Evolutionary conservation across 2,888 invertebrate species (phyloP).

Genomic region (Drosophila meridiana): DNA sequence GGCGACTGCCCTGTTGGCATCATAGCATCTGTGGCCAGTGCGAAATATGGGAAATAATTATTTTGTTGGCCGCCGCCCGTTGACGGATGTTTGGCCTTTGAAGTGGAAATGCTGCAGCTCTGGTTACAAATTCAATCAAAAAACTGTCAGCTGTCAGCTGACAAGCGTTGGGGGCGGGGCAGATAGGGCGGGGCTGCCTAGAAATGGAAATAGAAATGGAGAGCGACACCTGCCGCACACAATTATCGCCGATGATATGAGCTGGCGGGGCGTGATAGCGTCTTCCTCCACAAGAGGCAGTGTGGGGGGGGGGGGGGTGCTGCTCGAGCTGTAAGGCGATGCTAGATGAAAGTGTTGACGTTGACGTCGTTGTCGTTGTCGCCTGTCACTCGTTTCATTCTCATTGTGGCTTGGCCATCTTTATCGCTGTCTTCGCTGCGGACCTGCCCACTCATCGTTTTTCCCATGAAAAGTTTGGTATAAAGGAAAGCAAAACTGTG

Average conservation of each 20-base stretch:
- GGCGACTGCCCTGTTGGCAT: not conserved
- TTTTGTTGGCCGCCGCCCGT: not conserved
- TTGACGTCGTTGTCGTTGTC: not conserved
- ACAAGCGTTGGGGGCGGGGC: conserved; percentile 4
- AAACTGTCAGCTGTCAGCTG: conserved; percentile 71
- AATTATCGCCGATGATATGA: conserved; percentile 22
- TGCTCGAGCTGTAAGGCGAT: conserved; percentile 69
- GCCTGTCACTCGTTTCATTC: not conserved
- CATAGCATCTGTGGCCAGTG: not conserved
- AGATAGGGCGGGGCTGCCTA: not conserved
- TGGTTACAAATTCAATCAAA: conserved; percentile 81
- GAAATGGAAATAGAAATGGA: conserved; percentile 22
- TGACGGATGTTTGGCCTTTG: conserved; percentile 60
- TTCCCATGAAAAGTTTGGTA: conserved; percentile 61
- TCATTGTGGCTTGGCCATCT: conserved; percentile 6
- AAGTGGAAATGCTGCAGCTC: conserved; percentile 75
- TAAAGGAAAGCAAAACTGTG: conserved; percentile 29
- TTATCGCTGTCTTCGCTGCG: not conserved
- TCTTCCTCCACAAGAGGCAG: not conserved
- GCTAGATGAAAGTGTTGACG: conserved; percentile 76
- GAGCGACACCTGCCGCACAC: conserved; percentile 40
- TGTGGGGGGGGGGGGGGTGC: not conserved
- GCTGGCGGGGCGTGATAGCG: conserved; percentile 33
- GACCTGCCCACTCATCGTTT: conserved; percentile 13
- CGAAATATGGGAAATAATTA: conserved; percentile 8